Conservation (phyloP, 1,140 invertebrate species). For the Holotrichia oblita region DNA sequence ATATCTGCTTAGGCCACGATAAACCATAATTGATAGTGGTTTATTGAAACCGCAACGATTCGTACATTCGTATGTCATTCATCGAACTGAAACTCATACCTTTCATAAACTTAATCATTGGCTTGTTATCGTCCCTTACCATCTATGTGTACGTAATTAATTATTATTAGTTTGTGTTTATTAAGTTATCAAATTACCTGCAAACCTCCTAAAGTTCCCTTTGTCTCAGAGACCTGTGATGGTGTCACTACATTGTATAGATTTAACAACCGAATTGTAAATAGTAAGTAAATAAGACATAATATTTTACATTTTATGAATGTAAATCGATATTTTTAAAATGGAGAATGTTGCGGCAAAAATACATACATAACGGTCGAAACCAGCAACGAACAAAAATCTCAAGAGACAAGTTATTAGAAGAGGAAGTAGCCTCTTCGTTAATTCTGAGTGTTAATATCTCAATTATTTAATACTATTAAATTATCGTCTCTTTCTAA, state of each 20-base stretch:
- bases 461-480: conserved; percentile 39
- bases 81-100: conserved; percentile 26
- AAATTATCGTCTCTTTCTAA: conserved; percentile 43
- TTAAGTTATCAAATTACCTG: conserved; percentile 28
- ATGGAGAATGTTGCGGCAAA: conserved; percentile 28
- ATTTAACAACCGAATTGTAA: conserved; percentile 41
- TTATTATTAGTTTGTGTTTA: conserved; percentile 22
- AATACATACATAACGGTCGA: neutral
- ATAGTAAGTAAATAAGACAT: conserved; percentile 39
- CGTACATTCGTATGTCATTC: neutral
- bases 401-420: conserved; percentile 39
- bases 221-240: conserved; percentile 54
- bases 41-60: conserved; percentile 18
- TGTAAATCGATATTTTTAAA: conserved; percentile 18
- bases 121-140: neutral
- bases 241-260: conserved; percentile 45
- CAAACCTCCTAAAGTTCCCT: neutral
- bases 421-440: conserved; percentile 56
- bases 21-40: neutral
- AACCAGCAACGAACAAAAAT: conserved; percentile 39
- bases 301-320: conserved; percentile 26
- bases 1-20: neutral
- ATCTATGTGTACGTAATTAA: conserved; percentile 35
- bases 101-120: conserved; percentile 14
- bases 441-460: conserved; percentile 55